Evolutionary conservation across 2,113 vertebrate species (phyloP).

Genomic region (Apodemus speciosus): DNA sequence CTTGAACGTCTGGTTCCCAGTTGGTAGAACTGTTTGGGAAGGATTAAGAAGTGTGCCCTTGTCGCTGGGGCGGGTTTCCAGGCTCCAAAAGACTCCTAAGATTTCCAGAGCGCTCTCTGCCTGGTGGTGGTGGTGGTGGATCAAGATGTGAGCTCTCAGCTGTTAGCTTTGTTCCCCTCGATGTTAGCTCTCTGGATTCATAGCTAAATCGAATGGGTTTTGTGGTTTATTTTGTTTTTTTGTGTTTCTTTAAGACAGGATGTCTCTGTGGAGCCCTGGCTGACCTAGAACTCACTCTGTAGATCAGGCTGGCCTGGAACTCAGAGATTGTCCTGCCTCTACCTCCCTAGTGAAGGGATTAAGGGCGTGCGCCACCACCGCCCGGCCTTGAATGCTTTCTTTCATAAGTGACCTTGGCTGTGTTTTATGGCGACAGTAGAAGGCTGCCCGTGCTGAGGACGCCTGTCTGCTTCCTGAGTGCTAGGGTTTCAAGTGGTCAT

Average conservation of each 20-base stretch:
- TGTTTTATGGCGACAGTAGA: not conserved
- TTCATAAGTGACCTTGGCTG: not conserved
- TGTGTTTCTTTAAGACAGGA: too few species aligned
- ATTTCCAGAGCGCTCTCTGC: not conserved
- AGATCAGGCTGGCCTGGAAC: too few species aligned
- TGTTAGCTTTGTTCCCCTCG: not conserved
- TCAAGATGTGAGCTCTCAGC: not conserved
- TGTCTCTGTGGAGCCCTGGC: too few species aligned
- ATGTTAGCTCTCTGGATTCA: not conserved
- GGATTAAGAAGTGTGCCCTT: not conserved
- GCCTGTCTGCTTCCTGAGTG: not conserved
- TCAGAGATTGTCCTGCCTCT: too few species aligned
- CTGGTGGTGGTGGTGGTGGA: not conserved
- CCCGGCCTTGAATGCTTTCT: not conserved
- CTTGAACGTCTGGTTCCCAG: not conserved
- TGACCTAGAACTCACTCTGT: too few species aligned
- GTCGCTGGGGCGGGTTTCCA: not conserved
- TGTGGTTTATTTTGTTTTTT: too few species aligned
- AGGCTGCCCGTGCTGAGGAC: too few species aligned
- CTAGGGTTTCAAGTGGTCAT: not conserved
- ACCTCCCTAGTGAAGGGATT: too few species aligned
- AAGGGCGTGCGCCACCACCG: too few species aligned
- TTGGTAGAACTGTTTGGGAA: not conserved
- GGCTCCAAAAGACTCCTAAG: not conserved
- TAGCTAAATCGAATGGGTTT: not conserved